Evolutionary conservation across 2,888 invertebrate species (phyloP).

Genomic region (Cryptus viduatorius): DNA sequence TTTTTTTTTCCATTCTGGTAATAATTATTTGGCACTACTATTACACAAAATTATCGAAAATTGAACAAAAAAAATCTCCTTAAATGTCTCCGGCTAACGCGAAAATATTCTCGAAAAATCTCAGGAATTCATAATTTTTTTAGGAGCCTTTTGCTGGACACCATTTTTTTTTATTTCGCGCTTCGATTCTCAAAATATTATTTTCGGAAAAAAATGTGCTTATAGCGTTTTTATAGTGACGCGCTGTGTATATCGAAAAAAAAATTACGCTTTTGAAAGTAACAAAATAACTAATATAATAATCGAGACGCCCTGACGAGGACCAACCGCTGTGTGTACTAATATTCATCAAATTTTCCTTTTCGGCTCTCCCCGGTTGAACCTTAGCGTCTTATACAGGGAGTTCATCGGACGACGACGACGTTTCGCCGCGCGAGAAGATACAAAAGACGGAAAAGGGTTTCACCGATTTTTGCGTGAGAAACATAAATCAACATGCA

Average conservation of each 20-base stretch:
- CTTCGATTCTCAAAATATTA: too few relatives aligned
- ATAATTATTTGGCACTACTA: too few relatives aligned
- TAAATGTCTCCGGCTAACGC: too few relatives aligned
- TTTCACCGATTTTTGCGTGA: conserved; percentile 96
- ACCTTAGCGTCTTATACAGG: conserved; percentile 88
- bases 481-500: conserved; percentile 96
- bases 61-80: too few relatives aligned
- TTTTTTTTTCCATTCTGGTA: too few relatives aligned
- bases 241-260: background rate
- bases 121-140: too few relatives aligned
- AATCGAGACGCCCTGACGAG: conserved; percentile 55
- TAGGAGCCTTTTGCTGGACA: too few relatives aligned
- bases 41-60: too few relatives aligned
- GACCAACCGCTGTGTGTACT: conserved; percentile 72
- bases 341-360: conserved; percentile 75
- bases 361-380: conserved; percentile 68
- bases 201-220: too few relatives aligned
- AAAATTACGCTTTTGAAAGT: background rate
- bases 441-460: conserved; percentile 94
- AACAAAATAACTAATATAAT: conserved; percentile 14
- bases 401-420: conserved; percentile 97
- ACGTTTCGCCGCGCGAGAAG: conserved; percentile 96
- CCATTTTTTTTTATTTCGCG: too few relatives aligned
- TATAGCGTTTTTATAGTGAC: background rate
- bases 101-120: too few relatives aligned